Evolutionary conservation across 2,797 vertebrate species (phyloP), one percentile per base, ranked within the genome.

Genomic region (Pempheris klunzingeri): DNA sequence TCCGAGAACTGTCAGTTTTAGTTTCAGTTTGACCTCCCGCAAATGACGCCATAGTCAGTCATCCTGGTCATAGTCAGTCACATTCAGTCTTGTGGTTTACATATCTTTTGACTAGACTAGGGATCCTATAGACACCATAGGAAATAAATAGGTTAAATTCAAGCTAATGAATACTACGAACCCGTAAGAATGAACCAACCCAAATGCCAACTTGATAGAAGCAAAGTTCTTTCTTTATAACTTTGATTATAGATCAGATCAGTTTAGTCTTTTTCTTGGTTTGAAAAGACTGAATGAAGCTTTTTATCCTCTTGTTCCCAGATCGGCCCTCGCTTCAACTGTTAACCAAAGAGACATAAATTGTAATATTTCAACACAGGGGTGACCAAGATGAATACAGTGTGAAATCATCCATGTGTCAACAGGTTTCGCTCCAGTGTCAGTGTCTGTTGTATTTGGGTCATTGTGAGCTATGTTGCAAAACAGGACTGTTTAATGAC

Each of bases 21-120:
- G 47, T 88, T 90, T 89, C 60, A 55, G 0, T 83, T 71, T 71
- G 28, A 77, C 28, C 0, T 15, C 5, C 43, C 14, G 0, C 13
- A 2, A 10, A 50, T 22, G 2, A 17, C 28, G 7, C 32, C 32
- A 6, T 43, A 39, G 17, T 46, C 15, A 39, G 17, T 46, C 15
- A 7, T 22, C 17, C 14, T 4, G 24, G 7, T 28, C 32, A 6
- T 43, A 39, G 17, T n/a, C n/a, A n/a, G n/a, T 46, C 15, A 22
- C 52, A 10, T 5, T 26, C 41, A 22, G 30, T 47, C 28, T 50
- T 26, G 22, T 0, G 4, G 8, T 44, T 18, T 28, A 12, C 20
- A 7, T 47, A 6, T 46, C 12, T 36, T 18, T 38, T 20, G 22
- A n/a, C 4, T 7, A 6, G 1, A 0, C 11, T 1, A 9, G 14